Conservation (phyloP, 2,888 invertebrate genomes). For the Acanthococcus lagerstroemiae region DNA sequence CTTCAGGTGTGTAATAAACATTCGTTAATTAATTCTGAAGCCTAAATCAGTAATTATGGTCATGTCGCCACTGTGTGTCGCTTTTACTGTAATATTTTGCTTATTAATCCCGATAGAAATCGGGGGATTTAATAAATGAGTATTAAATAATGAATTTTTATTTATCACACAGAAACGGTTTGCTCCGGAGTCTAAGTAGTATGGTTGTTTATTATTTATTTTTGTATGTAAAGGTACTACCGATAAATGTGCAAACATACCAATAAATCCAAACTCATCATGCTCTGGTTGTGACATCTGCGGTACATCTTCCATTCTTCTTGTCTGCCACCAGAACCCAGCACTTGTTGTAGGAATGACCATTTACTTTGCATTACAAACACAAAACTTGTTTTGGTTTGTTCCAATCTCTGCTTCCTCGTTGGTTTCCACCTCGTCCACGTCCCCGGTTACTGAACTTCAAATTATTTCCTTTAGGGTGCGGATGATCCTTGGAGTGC, state of each 20-base stretch:
- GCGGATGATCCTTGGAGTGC: not conserved
- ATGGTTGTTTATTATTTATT: not conserved
- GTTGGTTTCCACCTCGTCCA: not conserved
- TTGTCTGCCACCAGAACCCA: not conserved
- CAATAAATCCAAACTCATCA: not conserved
- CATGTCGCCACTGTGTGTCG: not conserved
- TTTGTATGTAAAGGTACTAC: not conserved
- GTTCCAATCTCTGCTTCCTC: not conserved
- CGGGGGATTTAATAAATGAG: not conserved
- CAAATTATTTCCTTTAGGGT: not conserved
- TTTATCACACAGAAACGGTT: not conserved
- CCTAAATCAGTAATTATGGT: not conserved
- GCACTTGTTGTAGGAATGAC: not conserved
- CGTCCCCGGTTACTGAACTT: not conserved
- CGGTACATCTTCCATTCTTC: not conserved
- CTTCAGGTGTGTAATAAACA: not conserved
- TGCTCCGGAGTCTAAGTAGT: not conserved
- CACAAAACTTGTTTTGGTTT: too few species aligned
- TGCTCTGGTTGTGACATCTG: not conserved
- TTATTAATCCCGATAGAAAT: not conserved
- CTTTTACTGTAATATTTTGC: not conserved
- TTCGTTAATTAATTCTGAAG: not conserved
- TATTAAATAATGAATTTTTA: not conserved
- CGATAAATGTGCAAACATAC: not conserved
- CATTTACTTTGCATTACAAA: not conserved